These are phyloP conservation scores for Cheilosia impressa DNA, from an alignment of 2,888 invertebrate species.

Conservation along the genomic window DNA sequence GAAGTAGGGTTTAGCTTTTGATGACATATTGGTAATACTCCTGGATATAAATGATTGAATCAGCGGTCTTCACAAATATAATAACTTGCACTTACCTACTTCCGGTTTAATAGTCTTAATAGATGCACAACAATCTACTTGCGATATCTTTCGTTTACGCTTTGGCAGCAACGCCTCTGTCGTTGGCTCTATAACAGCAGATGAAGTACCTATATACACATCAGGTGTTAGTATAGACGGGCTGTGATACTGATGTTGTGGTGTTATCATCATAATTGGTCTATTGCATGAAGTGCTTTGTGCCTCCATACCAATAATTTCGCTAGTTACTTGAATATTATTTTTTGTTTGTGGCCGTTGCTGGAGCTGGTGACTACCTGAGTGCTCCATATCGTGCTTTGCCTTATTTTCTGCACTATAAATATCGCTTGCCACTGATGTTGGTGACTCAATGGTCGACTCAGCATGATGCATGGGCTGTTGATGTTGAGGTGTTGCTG, in stretches of 20 bases:
- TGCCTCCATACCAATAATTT: conserved; percentile 49
- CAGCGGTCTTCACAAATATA: not conserved
- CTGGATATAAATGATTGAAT: not conserved
- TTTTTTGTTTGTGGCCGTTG: conserved; percentile 64
- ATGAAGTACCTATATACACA: conserved; percentile 69
- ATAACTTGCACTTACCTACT: conserved; percentile 76
- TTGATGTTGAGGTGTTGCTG: conserved; percentile 39
- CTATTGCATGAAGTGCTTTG: conserved; percentile 76
- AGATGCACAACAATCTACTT: conserved; percentile 80
- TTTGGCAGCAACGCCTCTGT: conserved; percentile 78
- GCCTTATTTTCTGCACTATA: conserved; percentile 41
- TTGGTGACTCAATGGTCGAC: conserved; percentile 62
- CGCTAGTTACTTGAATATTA: conserved; percentile 59
- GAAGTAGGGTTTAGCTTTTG: conserved; percentile 76
- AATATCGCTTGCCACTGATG: conserved; percentile 68
- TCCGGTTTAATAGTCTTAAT: conserved; percentile 79
- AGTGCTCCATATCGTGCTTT: conserved; percentile 33
- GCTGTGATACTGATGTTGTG: conserved; percentile 42
- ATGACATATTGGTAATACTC: conserved; percentile 54
- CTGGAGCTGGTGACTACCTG: conserved; percentile 70
- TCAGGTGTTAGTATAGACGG: conserved; percentile 61
- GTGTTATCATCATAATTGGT: conserved; percentile 77
- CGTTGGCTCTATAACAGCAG: conserved; percentile 76
- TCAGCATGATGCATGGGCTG: conserved; percentile 49
- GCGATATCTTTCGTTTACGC: conserved; percentile 82